Conservation (phyloP, 2,113 vertebrate species). For the Gambusia holbrooki region DNA sequence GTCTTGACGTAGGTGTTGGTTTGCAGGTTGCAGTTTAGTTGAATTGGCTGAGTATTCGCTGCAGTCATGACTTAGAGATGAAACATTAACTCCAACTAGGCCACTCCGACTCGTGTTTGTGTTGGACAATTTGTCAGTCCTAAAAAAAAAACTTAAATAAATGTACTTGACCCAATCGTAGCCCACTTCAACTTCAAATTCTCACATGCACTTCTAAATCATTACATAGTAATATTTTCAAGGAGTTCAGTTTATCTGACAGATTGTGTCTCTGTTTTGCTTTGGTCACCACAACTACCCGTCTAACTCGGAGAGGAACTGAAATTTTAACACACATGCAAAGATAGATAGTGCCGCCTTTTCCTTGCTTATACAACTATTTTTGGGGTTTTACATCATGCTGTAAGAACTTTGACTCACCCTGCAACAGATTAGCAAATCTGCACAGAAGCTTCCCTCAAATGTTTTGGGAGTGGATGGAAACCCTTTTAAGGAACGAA, state of each 20-base stretch:
- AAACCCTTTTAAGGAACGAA: slow-evolving; percentile 23
- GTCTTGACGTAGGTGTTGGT: not conserved
- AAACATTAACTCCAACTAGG: slow-evolving; percentile 52
- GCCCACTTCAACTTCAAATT: not conserved
- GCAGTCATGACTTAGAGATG: slow-evolving; percentile 35
- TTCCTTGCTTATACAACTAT: slow-evolving; percentile 48
- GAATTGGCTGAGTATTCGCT: slow-evolving; percentile 1
- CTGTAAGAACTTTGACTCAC: slow-evolving; percentile 42
- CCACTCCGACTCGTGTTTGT: slow-evolving; percentile 1
- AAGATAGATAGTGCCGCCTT: slow-evolving; percentile 17
- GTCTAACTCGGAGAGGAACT: slow-evolving; percentile 40
- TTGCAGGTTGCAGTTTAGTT: not conserved
- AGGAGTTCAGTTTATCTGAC: not conserved
- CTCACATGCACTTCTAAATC: not conserved
- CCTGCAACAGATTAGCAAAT: slow-evolving; percentile 33
- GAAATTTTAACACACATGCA: slow-evolving; percentile 41
- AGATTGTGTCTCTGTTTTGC: slow-evolving; percentile 17
- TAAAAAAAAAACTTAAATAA: not conserved
- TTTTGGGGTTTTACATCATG: slow-evolving; percentile 68
- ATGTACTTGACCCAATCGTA: not conserved
- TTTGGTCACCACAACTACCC: slow-evolving; percentile 28
- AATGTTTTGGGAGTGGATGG: slow-evolving; percentile 51
- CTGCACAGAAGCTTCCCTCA: slow-evolving; percentile 53
- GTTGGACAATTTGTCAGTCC: not conserved
- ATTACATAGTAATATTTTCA: not conserved